Conservation (phyloP, 2,797 vertebrate genomes). For the Parambassis ranga region DNA sequence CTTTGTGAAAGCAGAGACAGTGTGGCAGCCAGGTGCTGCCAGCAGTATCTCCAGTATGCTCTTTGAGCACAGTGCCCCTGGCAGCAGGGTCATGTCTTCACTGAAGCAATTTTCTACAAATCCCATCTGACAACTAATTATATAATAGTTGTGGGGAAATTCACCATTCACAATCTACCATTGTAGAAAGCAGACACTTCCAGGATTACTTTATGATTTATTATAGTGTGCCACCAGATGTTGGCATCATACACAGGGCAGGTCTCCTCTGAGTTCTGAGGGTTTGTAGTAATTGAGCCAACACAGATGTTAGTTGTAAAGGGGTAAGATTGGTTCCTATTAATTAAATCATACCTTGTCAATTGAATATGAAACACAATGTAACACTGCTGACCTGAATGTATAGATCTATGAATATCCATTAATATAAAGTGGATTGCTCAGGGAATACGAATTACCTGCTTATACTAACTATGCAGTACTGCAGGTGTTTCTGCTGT, state of each 20-base stretch:
- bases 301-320: too few relatives aligned
- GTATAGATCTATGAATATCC: neutral
- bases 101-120: neutral
- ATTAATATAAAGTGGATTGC: neutral
- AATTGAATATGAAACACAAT: neutral
- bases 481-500: constrained; percentile 35
- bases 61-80: neutral
- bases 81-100: neutral
- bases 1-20: neutral
- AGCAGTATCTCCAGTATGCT: neutral
- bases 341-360: too few relatives aligned
- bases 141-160: neutral
- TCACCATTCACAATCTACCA: too few relatives aligned
- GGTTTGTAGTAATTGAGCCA: too few relatives aligned
- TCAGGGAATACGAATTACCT: too few relatives aligned
- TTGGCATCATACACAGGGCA: too few relatives aligned
- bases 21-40: neutral
- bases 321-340: too few relatives aligned
- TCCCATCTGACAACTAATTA: neutral
- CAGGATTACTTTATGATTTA: too few relatives aligned
- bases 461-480: constrained; percentile 3
- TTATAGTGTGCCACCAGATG: too few relatives aligned
- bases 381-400: neutral
- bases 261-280: too few relatives aligned
- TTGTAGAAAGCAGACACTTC: too few relatives aligned